These are phyloP conservation scores for Alviniconcha marisindica DNA, from an alignment of 1,140 invertebrate species.

Conservation along the genomic window DNA sequence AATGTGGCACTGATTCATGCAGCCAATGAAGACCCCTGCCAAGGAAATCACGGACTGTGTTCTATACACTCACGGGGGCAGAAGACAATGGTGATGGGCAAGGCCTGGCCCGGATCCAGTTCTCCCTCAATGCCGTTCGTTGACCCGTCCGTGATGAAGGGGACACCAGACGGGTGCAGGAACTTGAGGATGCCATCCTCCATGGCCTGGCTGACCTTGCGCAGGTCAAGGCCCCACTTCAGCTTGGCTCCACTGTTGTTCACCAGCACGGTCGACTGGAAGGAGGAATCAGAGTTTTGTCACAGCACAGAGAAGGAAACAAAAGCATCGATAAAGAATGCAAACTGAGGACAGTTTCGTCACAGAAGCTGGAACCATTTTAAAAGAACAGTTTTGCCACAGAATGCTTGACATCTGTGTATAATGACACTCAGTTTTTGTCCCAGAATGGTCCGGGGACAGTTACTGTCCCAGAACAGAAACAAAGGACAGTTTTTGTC, in stretches of 20 bases:
- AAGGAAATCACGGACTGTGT: neutral
- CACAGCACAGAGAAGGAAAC: neutral
- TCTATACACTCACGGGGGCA: slow-evolving; percentile 68
- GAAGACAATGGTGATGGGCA: slow-evolving; percentile 69
- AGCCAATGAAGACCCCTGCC: too few species aligned
- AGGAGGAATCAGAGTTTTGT: neutral
- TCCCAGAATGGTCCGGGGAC: too few species aligned
- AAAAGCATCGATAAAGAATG: too few species aligned
- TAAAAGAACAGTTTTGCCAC: too few species aligned
- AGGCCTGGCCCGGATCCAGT: slow-evolving; percentile 69
- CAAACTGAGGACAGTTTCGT: too few species aligned
- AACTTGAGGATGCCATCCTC: slow-evolving; percentile 73
- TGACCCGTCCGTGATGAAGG: slow-evolving; percentile 54
- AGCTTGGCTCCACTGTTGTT: slow-evolving; percentile 70
- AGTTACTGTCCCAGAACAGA: too few species aligned
- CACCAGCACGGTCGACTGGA: slow-evolving; percentile 67
- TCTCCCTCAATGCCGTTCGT: slow-evolving; percentile 67
- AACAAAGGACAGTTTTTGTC: too few species aligned
- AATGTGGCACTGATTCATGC: neutral
- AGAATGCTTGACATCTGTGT: too few species aligned
- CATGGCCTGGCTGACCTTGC: slow-evolving; percentile 57
- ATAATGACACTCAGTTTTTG: too few species aligned
- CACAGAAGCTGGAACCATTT: too few species aligned
- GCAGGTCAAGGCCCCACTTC: slow-evolving; percentile 72
- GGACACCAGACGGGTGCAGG: slow-evolving; percentile 66